These are phyloP conservation scores for Limnephilus auricula DNA, from an alignment of 2,888 invertebrate genomes.

Conservation along the genomic window DNA sequence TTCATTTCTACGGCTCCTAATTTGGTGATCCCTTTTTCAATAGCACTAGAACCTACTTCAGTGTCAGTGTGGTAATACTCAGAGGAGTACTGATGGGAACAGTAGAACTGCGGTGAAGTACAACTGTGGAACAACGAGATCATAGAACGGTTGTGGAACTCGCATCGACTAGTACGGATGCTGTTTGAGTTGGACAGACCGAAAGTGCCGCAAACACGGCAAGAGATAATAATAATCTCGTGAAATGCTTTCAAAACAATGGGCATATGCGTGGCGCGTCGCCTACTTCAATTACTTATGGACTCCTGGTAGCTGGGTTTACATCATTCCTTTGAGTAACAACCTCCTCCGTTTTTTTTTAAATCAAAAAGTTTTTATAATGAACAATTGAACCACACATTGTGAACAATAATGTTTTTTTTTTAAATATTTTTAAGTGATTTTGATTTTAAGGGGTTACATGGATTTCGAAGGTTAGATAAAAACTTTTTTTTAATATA, in stretches of 20 bases:
- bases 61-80: not conserved
- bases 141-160: not conserved
- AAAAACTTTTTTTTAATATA: too few species aligned
- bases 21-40: not conserved
- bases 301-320: not conserved
- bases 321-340: not conserved
- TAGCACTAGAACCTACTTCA: not conserved
- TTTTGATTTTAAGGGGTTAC: too few species aligned
- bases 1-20: not conserved
- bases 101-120: not conserved
- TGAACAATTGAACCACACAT: too few species aligned
- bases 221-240: conserved; percentile 27
- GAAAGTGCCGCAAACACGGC: not conserved
- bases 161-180: not conserved
- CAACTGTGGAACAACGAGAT: not conserved
- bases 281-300: not conserved
- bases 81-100: not conserved
- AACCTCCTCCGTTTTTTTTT: not conserved
- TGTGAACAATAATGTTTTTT: too few species aligned
- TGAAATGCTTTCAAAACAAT: conserved; percentile 7
- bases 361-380: not conserved
- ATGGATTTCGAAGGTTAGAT: too few species aligned
- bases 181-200: conserved; percentile 19
- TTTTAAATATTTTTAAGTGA: too few species aligned
- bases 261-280: not conserved